Percentiles rank a stretch among this genome's conserved stretches.
phyloP scores from a whole-genome alignment of 1,140 invertebrate genomes.

The Cherax destructor region DNA sequence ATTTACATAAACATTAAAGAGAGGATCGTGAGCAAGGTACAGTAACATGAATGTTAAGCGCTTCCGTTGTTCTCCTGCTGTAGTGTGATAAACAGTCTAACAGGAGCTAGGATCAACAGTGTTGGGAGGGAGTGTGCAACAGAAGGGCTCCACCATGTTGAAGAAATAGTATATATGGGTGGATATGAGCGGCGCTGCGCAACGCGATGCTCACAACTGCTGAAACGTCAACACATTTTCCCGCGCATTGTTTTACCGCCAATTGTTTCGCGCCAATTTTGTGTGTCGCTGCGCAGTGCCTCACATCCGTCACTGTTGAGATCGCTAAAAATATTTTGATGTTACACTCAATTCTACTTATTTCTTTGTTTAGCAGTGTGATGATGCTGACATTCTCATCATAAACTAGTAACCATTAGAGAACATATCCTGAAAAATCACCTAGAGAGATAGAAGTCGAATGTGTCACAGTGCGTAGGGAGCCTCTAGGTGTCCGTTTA shows the following conservation, averaged over 20 bases:
- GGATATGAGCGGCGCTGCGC: constrained; percentile 10
- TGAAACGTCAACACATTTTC: constrained; percentile 59
- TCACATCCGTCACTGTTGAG: neutral
- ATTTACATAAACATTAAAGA: no score
- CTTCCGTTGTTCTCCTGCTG: no score
- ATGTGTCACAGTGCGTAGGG: neutral
- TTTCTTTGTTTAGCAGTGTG: no score
- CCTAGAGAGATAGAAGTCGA: neutral
- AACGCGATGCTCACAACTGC: constrained; percentile 47
- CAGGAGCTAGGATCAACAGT: no score
- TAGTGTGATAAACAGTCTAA: no score
- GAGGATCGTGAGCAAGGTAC: no score
- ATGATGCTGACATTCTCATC: no score
- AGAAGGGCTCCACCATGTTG: neutral
- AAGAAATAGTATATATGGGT: neutral
- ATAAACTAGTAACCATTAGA: neutral
- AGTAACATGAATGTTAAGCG: no score
- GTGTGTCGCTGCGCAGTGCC: neutral
- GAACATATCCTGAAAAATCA: neutral
- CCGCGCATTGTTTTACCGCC: constrained; percentile 65
- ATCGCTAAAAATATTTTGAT: neutral
- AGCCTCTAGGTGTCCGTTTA: constrained; percentile 23
- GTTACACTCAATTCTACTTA: neutral
- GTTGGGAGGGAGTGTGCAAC: no score
- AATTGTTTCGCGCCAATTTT: constrained; percentile 53